Percentiles rank a stretch among this genome's conserved stretches.
Conservation (phyloP, 1,140 invertebrate species). For the Lanistes nyassanus region DNA sequence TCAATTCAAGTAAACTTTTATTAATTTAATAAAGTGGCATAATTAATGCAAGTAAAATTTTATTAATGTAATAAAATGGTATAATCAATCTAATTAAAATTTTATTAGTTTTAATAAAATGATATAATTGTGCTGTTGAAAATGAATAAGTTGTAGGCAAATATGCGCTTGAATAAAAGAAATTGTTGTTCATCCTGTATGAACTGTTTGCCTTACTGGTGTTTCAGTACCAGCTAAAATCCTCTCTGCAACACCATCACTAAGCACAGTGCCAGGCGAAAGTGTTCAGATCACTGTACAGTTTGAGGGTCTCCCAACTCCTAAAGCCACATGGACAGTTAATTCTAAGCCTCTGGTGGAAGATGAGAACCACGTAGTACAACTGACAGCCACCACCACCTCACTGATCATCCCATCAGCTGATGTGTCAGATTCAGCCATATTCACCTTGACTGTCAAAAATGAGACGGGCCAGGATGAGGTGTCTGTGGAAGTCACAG, state of each 20-base stretch:
- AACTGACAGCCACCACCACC: slow-evolving; percentile 32
- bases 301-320: slow-evolving; percentile 52
- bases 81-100: too few relatives aligned
- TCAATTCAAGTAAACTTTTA: too few relatives aligned
- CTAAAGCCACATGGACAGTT: slow-evolving; percentile 49
- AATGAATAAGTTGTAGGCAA: too few relatives aligned
- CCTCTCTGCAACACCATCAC: slow-evolving; percentile 29
- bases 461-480: slow-evolving; percentile 81
- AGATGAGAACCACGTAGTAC: slow-evolving; percentile 63
- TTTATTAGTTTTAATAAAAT: too few relatives aligned
- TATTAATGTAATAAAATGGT: too few relatives aligned
- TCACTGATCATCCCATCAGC: slow-evolving; percentile 61
- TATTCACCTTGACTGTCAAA: slow-evolving; percentile 82
- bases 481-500: slow-evolving; percentile 32
- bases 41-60: too few relatives aligned
- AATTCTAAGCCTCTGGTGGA: slow-evolving; percentile 71
- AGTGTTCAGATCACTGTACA: slow-evolving; percentile 52
- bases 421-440: slow-evolving; percentile 42
- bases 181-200: not conserved
- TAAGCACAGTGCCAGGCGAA: slow-evolving; percentile 69
- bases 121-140: too few relatives aligned
- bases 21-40: too few relatives aligned
- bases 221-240: slow-evolving; percentile 42
- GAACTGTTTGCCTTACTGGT: not conserved
- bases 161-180: not conserved